Evolutionary conservation across 2,888 invertebrate species (phyloP).

Genomic region (Rhopalosiphum nymphaeae): DNA sequence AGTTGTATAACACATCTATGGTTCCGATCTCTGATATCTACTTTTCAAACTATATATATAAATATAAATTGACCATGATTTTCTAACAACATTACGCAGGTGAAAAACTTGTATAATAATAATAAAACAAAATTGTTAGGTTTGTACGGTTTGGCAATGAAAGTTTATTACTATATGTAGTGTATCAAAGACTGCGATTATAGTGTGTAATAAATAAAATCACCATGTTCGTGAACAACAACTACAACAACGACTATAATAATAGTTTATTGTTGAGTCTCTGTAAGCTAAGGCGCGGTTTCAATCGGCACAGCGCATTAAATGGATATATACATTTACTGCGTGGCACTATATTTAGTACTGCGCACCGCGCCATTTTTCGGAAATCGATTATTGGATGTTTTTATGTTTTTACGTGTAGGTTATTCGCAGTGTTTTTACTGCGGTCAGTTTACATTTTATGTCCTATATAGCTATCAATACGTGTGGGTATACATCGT

Average conservation of each 20-base stretch:
- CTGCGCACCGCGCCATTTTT: background rate
- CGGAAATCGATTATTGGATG: background rate
- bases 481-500: too few relatives aligned
- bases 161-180: background rate
- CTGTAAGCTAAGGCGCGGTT: background rate
- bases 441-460: background rate
- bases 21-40: background rate
- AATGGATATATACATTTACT: background rate
- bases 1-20: background rate
- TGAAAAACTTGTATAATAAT: background rate
- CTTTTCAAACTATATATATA: background rate
- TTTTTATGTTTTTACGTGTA: conserved; percentile 5
- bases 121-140: background rate
- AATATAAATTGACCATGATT: background rate
- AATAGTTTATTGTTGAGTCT: background rate
- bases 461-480: background rate
- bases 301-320: background rate
- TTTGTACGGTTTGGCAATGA: background rate
- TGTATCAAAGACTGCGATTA: background rate
- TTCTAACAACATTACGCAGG: background rate
- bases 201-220: background rate
- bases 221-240: background rate
- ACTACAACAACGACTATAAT: background rate
- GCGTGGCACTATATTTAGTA: background rate
- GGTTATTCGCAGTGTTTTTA: background rate